A percentile compares a stretch with the other conserved stretches of the same genome.
phyloP scores from a whole-genome alignment of 2,888 invertebrate species.

The Hyposoter dolosus region DNA sequence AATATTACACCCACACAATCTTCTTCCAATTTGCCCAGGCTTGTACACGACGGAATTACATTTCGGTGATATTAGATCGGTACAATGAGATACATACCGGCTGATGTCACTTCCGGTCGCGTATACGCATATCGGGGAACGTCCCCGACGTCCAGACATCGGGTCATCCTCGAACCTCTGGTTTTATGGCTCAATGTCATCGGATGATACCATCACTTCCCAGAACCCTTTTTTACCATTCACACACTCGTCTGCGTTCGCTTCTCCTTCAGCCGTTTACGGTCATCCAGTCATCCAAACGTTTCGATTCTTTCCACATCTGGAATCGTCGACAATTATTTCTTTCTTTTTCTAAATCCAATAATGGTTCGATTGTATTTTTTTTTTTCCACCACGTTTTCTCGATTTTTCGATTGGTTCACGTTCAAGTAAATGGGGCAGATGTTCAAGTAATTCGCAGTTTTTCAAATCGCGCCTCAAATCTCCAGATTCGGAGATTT shows the following conservation, averaged over 20 bases:
- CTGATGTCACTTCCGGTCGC: constrained; percentile 76
- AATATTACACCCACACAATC: constrained; percentile 3
- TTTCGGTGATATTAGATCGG: constrained; percentile 41
- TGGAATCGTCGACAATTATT: background rate
- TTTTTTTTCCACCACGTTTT: background rate
- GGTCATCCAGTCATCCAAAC: background rate
- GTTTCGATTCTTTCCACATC: background rate
- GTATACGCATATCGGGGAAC: constrained; percentile 38
- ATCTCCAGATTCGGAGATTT: background rate
- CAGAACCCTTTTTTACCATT: constrained; percentile 18
- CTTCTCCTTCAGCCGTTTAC: background rate
- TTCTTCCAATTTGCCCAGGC: constrained; percentile 36
- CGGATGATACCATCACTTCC: constrained; percentile 44
- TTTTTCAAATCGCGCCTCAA: background rate
- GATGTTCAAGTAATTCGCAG: background rate
- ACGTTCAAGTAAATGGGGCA: background rate
- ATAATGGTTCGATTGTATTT: background rate
- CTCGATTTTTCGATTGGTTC: background rate
- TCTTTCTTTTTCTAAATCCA: background rate
- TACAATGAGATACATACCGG: constrained; percentile 24
- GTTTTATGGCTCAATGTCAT: constrained; percentile 72
- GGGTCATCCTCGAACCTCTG: constrained; percentile 49
- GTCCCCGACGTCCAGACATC: constrained; percentile 62
- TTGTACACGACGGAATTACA: constrained; percentile 38
- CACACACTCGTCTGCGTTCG: constrained; percentile 17